phyloP scores from a whole-genome alignment of 2,113 vertebrate genomes.

The Sorex fumeus region DNA sequence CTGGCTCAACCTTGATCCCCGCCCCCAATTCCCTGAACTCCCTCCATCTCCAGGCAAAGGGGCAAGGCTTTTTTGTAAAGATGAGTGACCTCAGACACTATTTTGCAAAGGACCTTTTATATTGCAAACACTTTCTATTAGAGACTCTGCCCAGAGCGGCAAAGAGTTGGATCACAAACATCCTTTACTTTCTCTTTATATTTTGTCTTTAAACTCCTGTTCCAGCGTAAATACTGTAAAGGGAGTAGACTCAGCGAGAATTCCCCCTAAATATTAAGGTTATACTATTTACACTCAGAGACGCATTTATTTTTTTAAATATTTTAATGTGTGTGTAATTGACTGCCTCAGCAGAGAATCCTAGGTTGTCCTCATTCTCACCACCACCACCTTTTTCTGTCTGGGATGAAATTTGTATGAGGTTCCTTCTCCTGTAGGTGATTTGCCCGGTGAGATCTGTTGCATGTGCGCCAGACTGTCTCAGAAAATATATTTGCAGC shows the following conservation, averaged over 20 bases:
- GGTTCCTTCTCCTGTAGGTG: slow-evolving; percentile 20
- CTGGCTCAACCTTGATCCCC: neutral
- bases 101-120: slow-evolving; percentile 71
- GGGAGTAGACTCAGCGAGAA: neutral
- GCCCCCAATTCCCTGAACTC: neutral
- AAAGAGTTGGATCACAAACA: slow-evolving; percentile 57
- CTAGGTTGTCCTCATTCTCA: neutral
- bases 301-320: neutral
- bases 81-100: slow-evolving; percentile 59
- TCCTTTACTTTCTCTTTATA: slow-evolving; percentile 70
- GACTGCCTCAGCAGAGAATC: slow-evolving; percentile 10
- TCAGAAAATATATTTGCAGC: slow-evolving; percentile 62
- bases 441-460: slow-evolving; percentile 36
- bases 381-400: neutral
- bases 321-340: neutral
- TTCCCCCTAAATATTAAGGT: slow-evolving; percentile 26
- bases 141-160: slow-evolving; percentile 44
- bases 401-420: slow-evolving; percentile 13
- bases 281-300: slow-evolving; percentile 48
- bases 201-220: slow-evolving; percentile 63
- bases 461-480: neutral
- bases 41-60: slow-evolving; percentile 2
- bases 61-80: slow-evolving; percentile 58
- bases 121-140: slow-evolving; percentile 61
- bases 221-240: slow-evolving; percentile 3